Evolutionary conservation across 2,888 invertebrate genomes (phyloP).

Genomic region (Molanna angustata): DNA sequence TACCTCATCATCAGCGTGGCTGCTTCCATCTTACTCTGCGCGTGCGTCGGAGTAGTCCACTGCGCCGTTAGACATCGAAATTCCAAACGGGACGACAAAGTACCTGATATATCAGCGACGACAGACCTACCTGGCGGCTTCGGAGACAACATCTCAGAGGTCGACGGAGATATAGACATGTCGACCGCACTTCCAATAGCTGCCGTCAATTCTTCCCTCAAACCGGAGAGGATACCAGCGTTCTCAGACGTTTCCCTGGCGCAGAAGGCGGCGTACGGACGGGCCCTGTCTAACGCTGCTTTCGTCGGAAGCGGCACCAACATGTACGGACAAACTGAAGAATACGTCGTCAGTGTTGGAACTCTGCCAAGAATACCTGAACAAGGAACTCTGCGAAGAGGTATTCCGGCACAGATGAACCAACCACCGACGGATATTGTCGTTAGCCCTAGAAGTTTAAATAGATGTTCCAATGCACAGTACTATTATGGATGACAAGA

Average conservation of each 20-base stretch:
- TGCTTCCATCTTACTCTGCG: conserved; percentile 67
- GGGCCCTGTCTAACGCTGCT: conserved; percentile 52
- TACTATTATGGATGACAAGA: conserved; percentile 78
- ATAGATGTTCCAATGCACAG: conserved; percentile 63
- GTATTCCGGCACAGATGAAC: conserved; percentile 43
- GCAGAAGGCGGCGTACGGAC: conserved; percentile 52
- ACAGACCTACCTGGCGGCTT: conserved; percentile 79
- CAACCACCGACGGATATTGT: conserved; percentile 53
- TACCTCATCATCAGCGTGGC: conserved; percentile 78
- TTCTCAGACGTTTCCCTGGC: conserved; percentile 49
- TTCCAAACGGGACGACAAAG: conserved; percentile 62
- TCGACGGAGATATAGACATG: conserved; percentile 75
- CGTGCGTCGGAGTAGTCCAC: conserved; percentile 68
- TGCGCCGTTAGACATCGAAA: conserved; percentile 66
- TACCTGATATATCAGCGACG: conserved; percentile 67
- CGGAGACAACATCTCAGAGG: conserved; percentile 82
- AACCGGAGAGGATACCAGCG: conserved; percentile 46
- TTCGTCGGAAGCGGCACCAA: conserved; percentile 51
- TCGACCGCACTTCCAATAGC: conserved; percentile 67
- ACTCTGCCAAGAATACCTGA: conserved; percentile 40
- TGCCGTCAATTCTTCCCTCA: conserved; percentile 47
- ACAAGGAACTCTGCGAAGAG: conserved; percentile 41
- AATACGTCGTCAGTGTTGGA: conserved; percentile 39
- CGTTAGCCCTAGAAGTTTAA: conserved; percentile 60
- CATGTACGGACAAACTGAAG: conserved; percentile 55